A percentile compares a stretch with the other conserved stretches of the same genome.
Evolutionary conservation across 2,797 vertebrate genomes (phyloP).

Genomic region (Poecilia gillii): DNA sequence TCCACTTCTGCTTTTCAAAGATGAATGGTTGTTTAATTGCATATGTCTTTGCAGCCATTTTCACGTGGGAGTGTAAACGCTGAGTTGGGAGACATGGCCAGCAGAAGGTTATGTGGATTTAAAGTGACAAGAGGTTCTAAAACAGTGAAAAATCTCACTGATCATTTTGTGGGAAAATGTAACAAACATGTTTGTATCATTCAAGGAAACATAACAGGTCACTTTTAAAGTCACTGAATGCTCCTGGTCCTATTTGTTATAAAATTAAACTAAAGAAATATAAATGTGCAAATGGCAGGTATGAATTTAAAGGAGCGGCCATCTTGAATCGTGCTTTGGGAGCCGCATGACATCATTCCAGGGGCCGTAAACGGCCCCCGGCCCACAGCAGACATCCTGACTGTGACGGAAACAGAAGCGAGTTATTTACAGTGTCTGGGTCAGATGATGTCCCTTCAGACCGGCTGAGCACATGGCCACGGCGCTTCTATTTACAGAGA

Average conservation of each 20-base stretch:
- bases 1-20: too few relatives aligned
- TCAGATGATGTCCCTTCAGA: not conserved
- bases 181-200: too few relatives aligned
- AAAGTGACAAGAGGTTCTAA: too few relatives aligned
- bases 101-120: too few relatives aligned
- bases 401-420: not conserved
- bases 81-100: too few relatives aligned
- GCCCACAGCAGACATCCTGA: not conserved
- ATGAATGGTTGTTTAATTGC: too few relatives aligned
- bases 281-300: not conserved
- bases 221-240: not conserved
- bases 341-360: not conserved
- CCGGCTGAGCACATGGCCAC: not conserved
- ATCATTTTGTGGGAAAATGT: too few relatives aligned
- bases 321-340: not conserved
- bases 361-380: not conserved
- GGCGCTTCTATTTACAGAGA: constrained; percentile 5
- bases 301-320: not conserved
- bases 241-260: not conserved
- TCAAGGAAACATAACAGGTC: too few relatives aligned
- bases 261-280: not conserved
- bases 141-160: too few relatives aligned
- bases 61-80: too few relatives aligned
- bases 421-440: not conserved
- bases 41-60: too few relatives aligned